phyloP scores from a whole-genome alignment of 1,140 invertebrate species.

The Dendrolimus kikuchii region DNA sequence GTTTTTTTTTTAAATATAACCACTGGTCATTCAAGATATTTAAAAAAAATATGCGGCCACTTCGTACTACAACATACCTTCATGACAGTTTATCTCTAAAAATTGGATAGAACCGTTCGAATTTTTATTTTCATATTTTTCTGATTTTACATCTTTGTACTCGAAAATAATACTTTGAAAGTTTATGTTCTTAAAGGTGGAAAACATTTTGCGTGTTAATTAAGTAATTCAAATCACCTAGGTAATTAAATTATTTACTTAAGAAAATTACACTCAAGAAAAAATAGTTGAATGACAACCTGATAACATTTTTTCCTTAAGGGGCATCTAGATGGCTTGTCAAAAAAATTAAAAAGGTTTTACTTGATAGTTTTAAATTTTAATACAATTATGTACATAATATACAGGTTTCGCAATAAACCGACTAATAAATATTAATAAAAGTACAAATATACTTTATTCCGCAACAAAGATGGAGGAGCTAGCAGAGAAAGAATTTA shows the following conservation, averaged over 20 bases:
- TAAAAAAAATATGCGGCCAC: background rate
- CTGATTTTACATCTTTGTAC: slow-evolving; percentile 1
- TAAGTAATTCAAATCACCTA: slow-evolving; percentile 30
- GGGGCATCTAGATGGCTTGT: no score
- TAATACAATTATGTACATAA: no score
- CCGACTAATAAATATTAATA: no score
- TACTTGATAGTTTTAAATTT: no score
- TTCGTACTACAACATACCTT: slow-evolving; percentile 8
- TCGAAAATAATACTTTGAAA: background rate
- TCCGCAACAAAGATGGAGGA: no score
- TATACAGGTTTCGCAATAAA: no score
- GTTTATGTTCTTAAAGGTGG: slow-evolving; percentile 2
- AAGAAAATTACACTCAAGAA: background rate
- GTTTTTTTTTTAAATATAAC: no score
- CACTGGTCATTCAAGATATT: background rate
- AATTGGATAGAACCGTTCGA: slow-evolving; percentile 9
- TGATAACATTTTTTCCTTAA: no score
- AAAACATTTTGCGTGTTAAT: slow-evolving; percentile 2
- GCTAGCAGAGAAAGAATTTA: no score
- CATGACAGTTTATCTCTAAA: slow-evolving; percentile 12
- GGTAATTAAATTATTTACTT: slow-evolving; percentile 56
- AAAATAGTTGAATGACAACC: no score
- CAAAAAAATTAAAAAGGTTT: no score
- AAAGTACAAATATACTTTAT: no score
- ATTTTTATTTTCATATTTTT: slow-evolving; percentile 8